Conservation (phyloP, 2,797 vertebrate species). For the Parambassis ranga region DNA sequence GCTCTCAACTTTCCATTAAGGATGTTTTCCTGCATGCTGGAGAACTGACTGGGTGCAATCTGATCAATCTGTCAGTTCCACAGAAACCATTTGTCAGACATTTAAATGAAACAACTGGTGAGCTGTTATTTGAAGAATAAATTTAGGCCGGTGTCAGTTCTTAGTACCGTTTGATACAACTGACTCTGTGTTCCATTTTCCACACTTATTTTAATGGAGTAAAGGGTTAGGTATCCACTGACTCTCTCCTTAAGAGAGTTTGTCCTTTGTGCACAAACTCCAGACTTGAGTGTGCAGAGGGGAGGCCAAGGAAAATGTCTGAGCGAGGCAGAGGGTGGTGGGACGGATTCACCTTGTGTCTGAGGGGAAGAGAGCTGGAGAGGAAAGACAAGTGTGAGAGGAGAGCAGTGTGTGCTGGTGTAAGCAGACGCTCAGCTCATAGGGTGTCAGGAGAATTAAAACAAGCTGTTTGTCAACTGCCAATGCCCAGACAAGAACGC, state of each 20-base stretch:
- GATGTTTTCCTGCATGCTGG: background rate
- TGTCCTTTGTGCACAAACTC: constrained; percentile 1
- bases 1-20: constrained; percentile 3
- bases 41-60: constrained; percentile 1
- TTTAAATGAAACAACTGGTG: background rate
- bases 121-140: constrained; percentile 12
- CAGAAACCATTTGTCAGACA: constrained; percentile 3
- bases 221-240: background rate
- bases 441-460: constrained; percentile 59
- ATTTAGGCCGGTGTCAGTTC: background rate
- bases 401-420: constrained; percentile 13
- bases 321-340: background rate
- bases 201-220: background rate
- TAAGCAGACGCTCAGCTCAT: constrained; percentile 30
- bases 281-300: background rate
- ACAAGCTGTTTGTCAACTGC: constrained; percentile 66
- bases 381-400: constrained; percentile 13
- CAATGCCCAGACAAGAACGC: background rate
- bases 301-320: background rate
- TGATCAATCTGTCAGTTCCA: constrained; percentile 9
- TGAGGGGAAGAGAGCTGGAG: constrained; percentile 8
- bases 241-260: constrained; percentile 2
- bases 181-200: constrained; percentile 15
- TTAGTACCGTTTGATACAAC: background rate
- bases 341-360: constrained; percentile 29